A percentile compares a stretch with the other conserved stretches of the same genome.
Conservation (phyloP, 2,797 vertebrate species). For the Tachyglossus aculeatus region DNA sequence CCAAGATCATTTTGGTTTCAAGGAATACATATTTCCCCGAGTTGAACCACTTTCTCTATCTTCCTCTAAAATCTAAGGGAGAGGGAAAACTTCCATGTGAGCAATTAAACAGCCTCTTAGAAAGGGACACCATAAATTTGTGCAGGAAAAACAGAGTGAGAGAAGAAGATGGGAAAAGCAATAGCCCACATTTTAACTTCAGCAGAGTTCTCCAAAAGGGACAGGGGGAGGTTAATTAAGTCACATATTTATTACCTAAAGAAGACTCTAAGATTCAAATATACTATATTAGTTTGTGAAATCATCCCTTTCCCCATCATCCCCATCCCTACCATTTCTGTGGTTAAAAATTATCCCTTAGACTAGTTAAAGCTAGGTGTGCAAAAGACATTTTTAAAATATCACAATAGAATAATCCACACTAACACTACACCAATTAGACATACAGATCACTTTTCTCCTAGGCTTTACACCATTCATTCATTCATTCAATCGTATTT, state of each 20-base stretch:
- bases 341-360: not conserved
- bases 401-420: not conserved
- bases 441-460: conserved; percentile 1
- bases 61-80: conserved; percentile 3
- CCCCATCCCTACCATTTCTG: not conserved
- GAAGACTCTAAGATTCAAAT: too few relatives aligned
- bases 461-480: too few relatives aligned
- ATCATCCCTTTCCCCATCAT: not conserved
- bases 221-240: too few relatives aligned
- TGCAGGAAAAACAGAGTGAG: too few relatives aligned
- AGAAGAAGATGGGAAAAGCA: not conserved
- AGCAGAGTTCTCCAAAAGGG: not conserved
- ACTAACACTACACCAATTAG: not conserved
- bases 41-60: not conserved
- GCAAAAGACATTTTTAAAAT: not conserved
- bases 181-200: not conserved
- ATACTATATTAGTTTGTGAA: not conserved
- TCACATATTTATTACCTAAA: too few relatives aligned
- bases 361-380: conserved; percentile 4
- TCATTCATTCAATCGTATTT: too few relatives aligned
- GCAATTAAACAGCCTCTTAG: not conserved
- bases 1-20: not conserved
- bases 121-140: not conserved
- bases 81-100: not conserved
- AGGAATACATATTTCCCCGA: not conserved